Conservation (phyloP, 2,797 vertebrate species). For the Eupleurogrammus muticus region DNA sequence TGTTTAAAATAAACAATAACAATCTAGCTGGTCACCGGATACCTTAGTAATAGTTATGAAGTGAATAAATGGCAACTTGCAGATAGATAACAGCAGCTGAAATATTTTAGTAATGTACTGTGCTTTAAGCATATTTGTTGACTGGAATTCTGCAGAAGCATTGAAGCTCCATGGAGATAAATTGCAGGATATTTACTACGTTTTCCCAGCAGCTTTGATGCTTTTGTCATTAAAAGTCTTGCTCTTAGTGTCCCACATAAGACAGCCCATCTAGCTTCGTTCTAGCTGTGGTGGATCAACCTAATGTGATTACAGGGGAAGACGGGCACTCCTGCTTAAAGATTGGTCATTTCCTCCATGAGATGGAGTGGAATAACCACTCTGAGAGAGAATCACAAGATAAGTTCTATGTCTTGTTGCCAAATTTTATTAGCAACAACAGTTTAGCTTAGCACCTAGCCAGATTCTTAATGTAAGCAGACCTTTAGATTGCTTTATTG, state of each 20-base stretch:
- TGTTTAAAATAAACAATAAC: background rate
- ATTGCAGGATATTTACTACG: background rate
- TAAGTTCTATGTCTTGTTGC: too few relatives aligned
- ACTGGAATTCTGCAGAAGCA: background rate
- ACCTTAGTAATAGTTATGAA: background rate
- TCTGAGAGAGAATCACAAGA: too few relatives aligned
- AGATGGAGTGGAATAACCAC: too few relatives aligned
- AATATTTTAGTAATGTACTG: background rate
- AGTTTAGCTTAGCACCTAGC: too few relatives aligned
- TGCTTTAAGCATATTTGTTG: background rate
- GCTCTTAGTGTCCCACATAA: slow-evolving; percentile 7
- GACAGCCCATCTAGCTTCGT: slow-evolving; percentile 27
- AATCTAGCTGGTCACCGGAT: background rate
- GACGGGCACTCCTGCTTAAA: slow-evolving; percentile 1
- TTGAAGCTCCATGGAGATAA: background rate
- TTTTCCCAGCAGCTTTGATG: slow-evolving; percentile 9
- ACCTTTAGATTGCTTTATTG: too few relatives aligned
- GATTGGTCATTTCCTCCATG: slow-evolving; percentile 12
- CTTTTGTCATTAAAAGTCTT: slow-evolving; percentile 12
- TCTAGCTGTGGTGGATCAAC: slow-evolving; percentile 30
- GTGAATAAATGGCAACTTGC: background rate
- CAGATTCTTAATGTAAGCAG: too few relatives aligned
- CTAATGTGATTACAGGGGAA: slow-evolving; percentile 29
- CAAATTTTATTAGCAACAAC: too few relatives aligned
- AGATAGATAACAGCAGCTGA: background rate